Base-by-base conservation (phyloP, 2,113 vertebrate genomes). In the Hippocampus barbouri region DNA sequence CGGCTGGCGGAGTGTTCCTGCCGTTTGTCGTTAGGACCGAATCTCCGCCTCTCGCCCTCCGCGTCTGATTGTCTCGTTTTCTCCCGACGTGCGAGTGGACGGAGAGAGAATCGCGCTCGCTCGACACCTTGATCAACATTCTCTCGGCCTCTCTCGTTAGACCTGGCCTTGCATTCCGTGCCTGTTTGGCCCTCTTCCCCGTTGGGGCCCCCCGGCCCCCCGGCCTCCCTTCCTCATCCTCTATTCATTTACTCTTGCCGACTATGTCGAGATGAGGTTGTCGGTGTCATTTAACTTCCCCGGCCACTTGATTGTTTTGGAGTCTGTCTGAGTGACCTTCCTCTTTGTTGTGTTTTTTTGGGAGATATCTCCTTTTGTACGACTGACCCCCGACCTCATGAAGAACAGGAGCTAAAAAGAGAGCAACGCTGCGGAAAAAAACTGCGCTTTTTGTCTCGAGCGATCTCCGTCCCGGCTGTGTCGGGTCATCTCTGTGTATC, bases 21-120 rank as follows among this genome's bases (percentile, higher is more conserved):
- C 83, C 84, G 82, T 91, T 90, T 90, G 85, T 92, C 89, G 90
- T 88, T 77, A 88, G 89, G 85, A 89, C 87, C 91, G 86, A 85
- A 87, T 90, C 80, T 86, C 81, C 79, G 70, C 68, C 74, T 82
- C 79, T 78, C 74, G 4, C 83, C 77, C 75, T 83, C 86, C 78
- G 76, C 87, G 80, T 82, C 74, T 75, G 78, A 74, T 72, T 80
- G 62, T 84, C 75, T 88, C 79, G 78, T 88, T 86, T 34, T 82
- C 75, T 69, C 69, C 71, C 57, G 79, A 76, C 66, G 34, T 51
- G 12, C 56, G 72, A 0, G 65, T 80, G 75, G 77, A 79, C 34
- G 45, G 70, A 75, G 74, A 83, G 68, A 78, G 73, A 83, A 82
- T 74, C 34, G 61, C 4, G 21, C 64, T 68, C 43, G 56, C 73